Conservation (phyloP, 2,797 vertebrate genomes). For the Scomberomorus guttatus region DNA sequence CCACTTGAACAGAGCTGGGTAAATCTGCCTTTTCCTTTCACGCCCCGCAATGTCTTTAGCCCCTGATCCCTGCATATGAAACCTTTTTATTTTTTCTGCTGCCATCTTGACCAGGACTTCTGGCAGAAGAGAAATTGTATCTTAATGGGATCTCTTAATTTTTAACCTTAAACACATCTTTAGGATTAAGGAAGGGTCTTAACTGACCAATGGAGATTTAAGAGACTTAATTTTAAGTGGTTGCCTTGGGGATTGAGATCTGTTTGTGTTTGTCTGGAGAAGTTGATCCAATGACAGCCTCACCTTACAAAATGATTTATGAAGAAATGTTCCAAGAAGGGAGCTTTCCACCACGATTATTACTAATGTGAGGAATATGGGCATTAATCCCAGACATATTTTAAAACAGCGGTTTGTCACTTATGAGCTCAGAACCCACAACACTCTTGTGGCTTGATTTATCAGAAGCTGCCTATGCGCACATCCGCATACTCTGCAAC, state of each 20-base stretch:
- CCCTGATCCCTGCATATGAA: too few species aligned
- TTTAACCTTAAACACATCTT: too few species aligned
- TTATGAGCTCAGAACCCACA: neutral
- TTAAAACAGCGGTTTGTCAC: neutral
- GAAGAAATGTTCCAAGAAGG: neutral
- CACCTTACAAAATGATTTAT: neutral
- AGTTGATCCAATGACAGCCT: too few species aligned
- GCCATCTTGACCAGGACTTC: too few species aligned
- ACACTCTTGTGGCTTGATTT: neutral
- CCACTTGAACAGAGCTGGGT: too few species aligned
- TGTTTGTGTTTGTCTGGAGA: neutral
- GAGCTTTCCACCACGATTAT: neutral
- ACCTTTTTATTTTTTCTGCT: too few species aligned
- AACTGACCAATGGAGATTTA: neutral
- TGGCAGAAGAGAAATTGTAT: too few species aligned
- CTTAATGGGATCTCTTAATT: too few species aligned
- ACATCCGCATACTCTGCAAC: slow-evolving; percentile 53
- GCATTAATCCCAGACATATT: neutral
- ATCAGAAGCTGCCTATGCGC: neutral
- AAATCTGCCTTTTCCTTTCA: too few species aligned
- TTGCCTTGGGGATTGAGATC: neutral
- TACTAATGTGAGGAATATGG: neutral
- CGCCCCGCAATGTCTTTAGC: too few species aligned
- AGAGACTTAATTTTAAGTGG: neutral
- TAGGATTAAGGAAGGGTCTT: too few species aligned